These are phyloP conservation scores for Psittacula echo DNA, from an alignment of 2,797 vertebrate species.

Conservation along the genomic window DNA sequence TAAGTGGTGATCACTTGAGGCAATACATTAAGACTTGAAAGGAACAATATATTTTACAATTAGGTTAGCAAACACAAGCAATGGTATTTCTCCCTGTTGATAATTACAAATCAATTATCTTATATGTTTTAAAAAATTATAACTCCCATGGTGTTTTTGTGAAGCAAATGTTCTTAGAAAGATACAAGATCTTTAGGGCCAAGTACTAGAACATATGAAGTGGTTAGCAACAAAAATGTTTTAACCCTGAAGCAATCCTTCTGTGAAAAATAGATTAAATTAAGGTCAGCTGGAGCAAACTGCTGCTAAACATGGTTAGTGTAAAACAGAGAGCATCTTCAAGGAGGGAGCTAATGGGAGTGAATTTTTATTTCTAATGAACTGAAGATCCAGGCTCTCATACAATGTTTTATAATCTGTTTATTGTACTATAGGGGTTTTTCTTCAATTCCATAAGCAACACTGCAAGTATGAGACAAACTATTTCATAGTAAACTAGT, in stretches of 20 bases:
- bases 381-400: neutral
- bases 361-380: constrained; percentile 48
- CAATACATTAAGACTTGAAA: constrained; percentile 67
- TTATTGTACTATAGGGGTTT: neutral
- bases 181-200: constrained; percentile 23
- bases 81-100: constrained; percentile 55
- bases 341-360: constrained; percentile 17
- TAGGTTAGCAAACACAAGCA: constrained; percentile 70
- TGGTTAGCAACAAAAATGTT: constrained; percentile 44
- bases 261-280: constrained; percentile 63
- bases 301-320: constrained; percentile 45
- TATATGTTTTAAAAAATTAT: constrained; percentile 55
- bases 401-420: neutral
- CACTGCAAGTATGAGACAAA: neutral
- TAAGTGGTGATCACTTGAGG: constrained; percentile 66
- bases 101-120: constrained; percentile 78
- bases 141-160: constrained; percentile 38
- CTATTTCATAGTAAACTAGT: neutral
- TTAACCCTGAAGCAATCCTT: constrained; percentile 56
- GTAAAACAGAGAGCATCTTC: constrained; percentile 34
- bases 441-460: neutral
- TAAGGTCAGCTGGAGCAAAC: constrained; percentile 65
- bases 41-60: constrained; percentile 77
- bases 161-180: constrained; percentile 25
- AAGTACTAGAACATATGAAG: neutral